Evolutionary conservation across 2,888 invertebrate genomes (phyloP), one percentile per base, ranked within the genome.

Genomic region (Gari tellinella): DNA sequence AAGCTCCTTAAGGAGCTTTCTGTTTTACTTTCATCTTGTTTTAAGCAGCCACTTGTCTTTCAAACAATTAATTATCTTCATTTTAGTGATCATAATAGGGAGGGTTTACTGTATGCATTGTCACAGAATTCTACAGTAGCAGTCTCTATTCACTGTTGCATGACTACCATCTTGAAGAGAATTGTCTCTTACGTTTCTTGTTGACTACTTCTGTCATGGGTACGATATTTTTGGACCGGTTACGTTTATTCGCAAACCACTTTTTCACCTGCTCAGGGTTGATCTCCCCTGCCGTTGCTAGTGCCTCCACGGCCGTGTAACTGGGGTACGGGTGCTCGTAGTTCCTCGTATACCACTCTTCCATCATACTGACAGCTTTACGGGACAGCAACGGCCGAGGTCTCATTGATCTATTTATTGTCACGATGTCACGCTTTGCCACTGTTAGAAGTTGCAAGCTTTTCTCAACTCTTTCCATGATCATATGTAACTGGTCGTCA

Each of bases 191-290:
- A 31, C 78, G 53, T 37, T 78, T 78, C 52, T 74, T 58, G 25
- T 72, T 74, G 41, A 72, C 76, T 38, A 83, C 76, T 57, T 81
- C 81, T n/a, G 75, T 51, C 31, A 79, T 60, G 26, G 80, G 72
- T 46, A 61, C 52, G 41, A 86, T 84, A 70, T 88, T 88, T 56
- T 73, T 82, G 40, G 72, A 76, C 10, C 87, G 69, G 58, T 83
- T 87, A 23, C 89, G 73, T 63, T 87, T 87, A 78, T 89, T 89
- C 19, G 87, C 86, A 70, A 89, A 86, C 87, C 89, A 89, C 61
- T 89, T 89, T 74, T 86, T 86, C 15, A 89, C 86, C 66, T 88
- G 87, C 31, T 78, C 78, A 10, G 68, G 56, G 14, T 76, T 81
- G 55, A 88, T 81, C 38, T 77, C 72, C 12, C 87, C 86, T 15